Conservation (phyloP, 2,797 vertebrate species). For the Acrossocheilus fasciatus region DNA sequence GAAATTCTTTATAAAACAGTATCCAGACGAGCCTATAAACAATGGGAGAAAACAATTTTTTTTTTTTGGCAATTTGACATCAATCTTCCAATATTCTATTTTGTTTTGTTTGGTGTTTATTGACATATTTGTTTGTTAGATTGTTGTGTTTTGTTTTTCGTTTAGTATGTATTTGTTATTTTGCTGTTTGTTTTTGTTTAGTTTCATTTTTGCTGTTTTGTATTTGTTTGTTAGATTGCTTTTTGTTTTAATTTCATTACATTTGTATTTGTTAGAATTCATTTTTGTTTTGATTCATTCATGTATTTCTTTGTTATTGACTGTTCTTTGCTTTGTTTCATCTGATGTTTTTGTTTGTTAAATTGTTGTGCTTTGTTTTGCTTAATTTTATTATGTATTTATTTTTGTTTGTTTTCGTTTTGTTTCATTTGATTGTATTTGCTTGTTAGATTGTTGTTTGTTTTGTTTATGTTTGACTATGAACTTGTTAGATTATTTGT, state of each 20-base stretch:
- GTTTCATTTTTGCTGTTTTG: neutral
- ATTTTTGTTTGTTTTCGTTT: neutral
- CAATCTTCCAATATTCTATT: neutral
- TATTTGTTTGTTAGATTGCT: neutral
- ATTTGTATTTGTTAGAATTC: neutral
- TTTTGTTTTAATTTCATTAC: neutral
- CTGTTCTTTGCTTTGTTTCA: neutral
- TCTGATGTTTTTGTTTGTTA: neutral
- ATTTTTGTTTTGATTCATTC: neutral
- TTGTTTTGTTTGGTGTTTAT: conserved; percentile 24
- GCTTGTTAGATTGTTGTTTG: neutral
- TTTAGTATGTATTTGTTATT: neutral
- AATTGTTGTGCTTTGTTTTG: neutral
- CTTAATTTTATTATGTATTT: neutral
- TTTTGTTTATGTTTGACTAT: neutral
- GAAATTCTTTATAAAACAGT: conserved; percentile 60
- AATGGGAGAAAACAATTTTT: neutral
- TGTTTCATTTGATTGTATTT: conserved; percentile 1
- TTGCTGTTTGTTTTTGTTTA: neutral
- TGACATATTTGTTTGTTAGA: neutral
- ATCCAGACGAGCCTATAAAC: conserved; percentile 72
- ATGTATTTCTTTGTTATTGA: neutral
- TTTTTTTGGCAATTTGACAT: neutral
- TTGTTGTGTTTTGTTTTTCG: neutral
- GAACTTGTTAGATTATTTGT: neutral